Percentiles rank a stretch among this genome's conserved stretches.
Evolutionary conservation across 2,113 vertebrate genomes (phyloP).

Genomic region (Pluvialis apricaria): DNA sequence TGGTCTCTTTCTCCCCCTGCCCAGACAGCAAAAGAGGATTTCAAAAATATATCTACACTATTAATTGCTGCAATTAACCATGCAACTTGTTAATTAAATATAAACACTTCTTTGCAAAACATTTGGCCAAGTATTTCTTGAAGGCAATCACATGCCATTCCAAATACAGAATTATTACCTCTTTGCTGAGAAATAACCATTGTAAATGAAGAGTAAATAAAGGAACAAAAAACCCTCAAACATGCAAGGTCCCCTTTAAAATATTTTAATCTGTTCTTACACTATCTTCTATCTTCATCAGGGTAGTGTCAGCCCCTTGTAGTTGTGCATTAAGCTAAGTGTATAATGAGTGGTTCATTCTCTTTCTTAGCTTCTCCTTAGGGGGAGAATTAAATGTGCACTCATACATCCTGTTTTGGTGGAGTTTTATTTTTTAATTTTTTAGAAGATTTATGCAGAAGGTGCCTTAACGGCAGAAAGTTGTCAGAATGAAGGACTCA

Average conservation of each 20-base stretch:
- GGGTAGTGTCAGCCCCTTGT: not conserved
- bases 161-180: not conserved
- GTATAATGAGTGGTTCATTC: constrained; percentile 6
- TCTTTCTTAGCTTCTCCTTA: not conserved
- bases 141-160: not conserved
- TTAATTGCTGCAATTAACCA: not conserved
- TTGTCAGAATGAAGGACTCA: constrained; percentile 28
- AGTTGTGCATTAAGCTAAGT: not conserved
- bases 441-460: constrained; percentile 16
- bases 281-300: not conserved
- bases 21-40: not conserved
- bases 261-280: not conserved
- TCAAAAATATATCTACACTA: not conserved
- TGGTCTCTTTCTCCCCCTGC: not conserved
- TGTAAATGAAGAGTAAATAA: not conserved
- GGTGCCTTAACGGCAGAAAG: constrained; percentile 5
- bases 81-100: not conserved
- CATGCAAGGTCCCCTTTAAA: not conserved
- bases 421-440: constrained; percentile 40
- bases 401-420: constrained; percentile 5
- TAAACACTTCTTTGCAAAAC: not conserved
- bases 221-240: not conserved
- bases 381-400: not conserved
- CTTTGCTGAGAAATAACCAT: not conserved
- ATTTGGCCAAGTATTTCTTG: not conserved